phyloP scores from a whole-genome alignment of 2,113 vertebrate genomes.

The Rhipidura dahli region DNA sequence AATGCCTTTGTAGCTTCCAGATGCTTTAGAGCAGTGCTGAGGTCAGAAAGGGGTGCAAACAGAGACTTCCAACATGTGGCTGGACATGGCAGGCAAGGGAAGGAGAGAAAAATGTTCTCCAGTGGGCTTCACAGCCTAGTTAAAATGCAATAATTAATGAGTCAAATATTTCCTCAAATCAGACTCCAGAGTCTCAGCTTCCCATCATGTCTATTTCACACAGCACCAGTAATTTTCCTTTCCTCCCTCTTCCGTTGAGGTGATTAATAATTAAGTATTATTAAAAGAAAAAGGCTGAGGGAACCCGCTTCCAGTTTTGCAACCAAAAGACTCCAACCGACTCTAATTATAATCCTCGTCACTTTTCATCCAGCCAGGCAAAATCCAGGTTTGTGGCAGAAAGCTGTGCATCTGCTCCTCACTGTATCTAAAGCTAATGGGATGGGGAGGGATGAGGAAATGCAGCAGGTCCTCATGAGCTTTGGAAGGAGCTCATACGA shows the following conservation, averaged over 20 bases:
- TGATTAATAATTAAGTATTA: conserved; percentile 41
- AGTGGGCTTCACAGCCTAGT: neutral
- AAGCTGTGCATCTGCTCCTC: neutral
- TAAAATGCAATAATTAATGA: conserved; percentile 14
- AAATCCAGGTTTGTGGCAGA: neutral
- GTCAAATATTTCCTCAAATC: conserved; percentile 30
- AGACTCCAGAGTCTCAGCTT: neutral
- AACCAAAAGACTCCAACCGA: neutral
- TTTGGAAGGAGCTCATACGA: neutral
- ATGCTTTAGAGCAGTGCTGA: neutral
- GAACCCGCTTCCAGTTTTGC: neutral
- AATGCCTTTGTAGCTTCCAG: neutral
- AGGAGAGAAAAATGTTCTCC: neutral
- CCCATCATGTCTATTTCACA: neutral
- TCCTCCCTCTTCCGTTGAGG: neutral
- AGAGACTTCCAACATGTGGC: neutral
- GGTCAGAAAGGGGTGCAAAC: neutral
- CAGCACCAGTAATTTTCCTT: conserved; percentile 9
- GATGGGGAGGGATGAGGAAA: neutral
- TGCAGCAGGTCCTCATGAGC: neutral
- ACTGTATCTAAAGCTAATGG: neutral
- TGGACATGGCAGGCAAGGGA: neutral
- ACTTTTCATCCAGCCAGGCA: neutral
- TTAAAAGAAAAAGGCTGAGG: conserved; percentile 9
- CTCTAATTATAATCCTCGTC: neutral